Conservation (phyloP, 2,888 invertebrate genomes). For the Nomada goodeniana region DNA sequence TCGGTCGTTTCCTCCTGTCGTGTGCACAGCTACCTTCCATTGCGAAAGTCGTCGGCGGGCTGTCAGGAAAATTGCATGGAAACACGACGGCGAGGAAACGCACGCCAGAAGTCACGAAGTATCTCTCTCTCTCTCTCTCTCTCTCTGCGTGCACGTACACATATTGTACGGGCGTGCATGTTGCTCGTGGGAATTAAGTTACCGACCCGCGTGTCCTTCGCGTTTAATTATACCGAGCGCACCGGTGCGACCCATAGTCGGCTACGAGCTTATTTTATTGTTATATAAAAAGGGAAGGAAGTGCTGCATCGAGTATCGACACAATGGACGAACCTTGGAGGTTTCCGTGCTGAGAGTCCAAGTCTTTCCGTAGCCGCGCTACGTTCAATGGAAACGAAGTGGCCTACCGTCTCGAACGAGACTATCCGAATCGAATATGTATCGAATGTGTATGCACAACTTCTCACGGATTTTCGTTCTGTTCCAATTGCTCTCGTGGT, state of each 20-base stretch:
- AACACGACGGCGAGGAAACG: conserved; percentile 42
- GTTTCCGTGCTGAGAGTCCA: conserved; percentile 52
- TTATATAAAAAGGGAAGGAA: conserved; percentile 62
- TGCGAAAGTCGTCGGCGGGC: conserved; percentile 31
- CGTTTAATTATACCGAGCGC: conserved; percentile 69
- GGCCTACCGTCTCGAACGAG: neutral
- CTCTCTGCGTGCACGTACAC: conserved; percentile 5
- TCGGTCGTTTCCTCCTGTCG: conserved; percentile 25
- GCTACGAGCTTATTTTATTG: conserved; percentile 57
- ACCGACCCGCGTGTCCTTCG: conserved; percentile 70
- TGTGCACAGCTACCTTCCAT: conserved; percentile 24
- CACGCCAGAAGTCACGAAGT: conserved; percentile 53
- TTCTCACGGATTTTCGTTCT: no score
- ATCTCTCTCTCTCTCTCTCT: neutral
- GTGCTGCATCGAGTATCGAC: conserved; percentile 63
- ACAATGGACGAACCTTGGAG: conserved; percentile 67
- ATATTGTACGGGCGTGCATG: conserved; percentile 8
- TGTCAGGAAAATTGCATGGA: conserved; percentile 56
- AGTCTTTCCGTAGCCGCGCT: conserved; percentile 18
- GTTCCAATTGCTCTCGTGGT: no score
- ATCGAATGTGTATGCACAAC: neutral
- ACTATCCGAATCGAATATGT: neutral
- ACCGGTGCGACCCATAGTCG: conserved; percentile 54
- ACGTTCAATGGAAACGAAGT: conserved; percentile 10
- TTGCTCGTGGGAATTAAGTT: conserved; percentile 74